Conservation (phyloP, 2,113 vertebrate species). For the Leucopternis melanops region DNA sequence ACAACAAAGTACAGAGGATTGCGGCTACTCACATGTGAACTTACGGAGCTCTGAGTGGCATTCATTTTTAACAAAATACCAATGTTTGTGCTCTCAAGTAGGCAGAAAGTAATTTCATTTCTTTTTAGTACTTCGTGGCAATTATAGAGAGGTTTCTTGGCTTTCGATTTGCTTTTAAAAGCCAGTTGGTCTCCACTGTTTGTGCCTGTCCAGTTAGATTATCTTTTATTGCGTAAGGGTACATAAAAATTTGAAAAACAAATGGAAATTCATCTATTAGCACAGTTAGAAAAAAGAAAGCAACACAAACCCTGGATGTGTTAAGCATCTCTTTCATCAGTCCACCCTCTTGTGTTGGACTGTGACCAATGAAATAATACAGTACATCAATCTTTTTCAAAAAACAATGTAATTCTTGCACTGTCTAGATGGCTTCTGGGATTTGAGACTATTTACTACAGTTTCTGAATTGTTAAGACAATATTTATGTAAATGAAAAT, state of each 20-base stretch:
- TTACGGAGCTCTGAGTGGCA: neutral
- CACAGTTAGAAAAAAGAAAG: neutral
- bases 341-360: constrained; percentile 10
- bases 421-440: constrained; percentile 46
- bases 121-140: neutral
- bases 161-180: neutral
- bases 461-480: constrained; percentile 56
- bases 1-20: neutral
- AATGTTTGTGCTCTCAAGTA: neutral
- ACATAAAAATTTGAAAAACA: constrained; percentile 26
- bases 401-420: neutral
- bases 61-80: neutral
- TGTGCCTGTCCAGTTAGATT: constrained; percentile 10
- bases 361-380: constrained; percentile 4
- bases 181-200: neutral
- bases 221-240: constrained; percentile 24
- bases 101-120: neutral
- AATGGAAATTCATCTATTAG: constrained; percentile 6
- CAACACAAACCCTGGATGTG: neutral
- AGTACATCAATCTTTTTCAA: constrained; percentile 28
- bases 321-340: constrained; percentile 17
- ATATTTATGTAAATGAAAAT: constrained; percentile 59
- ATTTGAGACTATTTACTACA: constrained; percentile 55
- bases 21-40: neutral
- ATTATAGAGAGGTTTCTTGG: neutral